Conservation (phyloP, 2,797 vertebrate genomes). For the Lerista edwardsae region DNA sequence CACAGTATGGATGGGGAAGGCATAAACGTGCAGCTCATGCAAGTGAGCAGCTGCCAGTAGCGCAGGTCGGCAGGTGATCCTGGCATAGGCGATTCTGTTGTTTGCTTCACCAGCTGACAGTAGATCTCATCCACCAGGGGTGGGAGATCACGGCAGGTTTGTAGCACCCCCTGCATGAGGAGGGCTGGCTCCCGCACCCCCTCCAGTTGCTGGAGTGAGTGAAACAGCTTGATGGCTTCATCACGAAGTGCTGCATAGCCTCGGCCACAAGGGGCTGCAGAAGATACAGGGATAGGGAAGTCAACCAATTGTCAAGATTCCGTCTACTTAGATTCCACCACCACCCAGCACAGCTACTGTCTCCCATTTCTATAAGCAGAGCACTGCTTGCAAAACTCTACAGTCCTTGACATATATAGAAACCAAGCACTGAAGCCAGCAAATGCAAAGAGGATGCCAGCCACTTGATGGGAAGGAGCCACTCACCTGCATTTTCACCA, state of each 20-base stretch:
- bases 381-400: neutral
- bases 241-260: constrained; percentile 90
- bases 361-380: neutral
- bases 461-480: neutral
- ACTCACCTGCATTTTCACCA: constrained; percentile 88
- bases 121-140: constrained; percentile 94
- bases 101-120: constrained; percentile 98
- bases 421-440: neutral
- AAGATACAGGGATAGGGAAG: neutral
- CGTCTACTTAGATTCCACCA: no score
- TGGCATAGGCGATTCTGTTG: constrained; percentile 82
- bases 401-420: neutral
- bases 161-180: constrained; percentile 95
- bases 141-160: constrained; percentile 94
- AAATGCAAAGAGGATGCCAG: neutral
- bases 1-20: constrained; percentile 85
- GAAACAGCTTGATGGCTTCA: constrained; percentile 94
- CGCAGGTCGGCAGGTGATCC: constrained; percentile 86
- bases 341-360: neutral
- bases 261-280: constrained; percentile 72
- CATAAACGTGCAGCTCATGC: constrained; percentile 96
- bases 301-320: neutral
- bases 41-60: constrained; percentile 98
- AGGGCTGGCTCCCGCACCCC: constrained; percentile 83
- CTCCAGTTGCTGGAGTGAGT: constrained; percentile 95